Evolutionary conservation across 2,113 vertebrate species (phyloP).

Genomic region (Bucco capensis): DNA sequence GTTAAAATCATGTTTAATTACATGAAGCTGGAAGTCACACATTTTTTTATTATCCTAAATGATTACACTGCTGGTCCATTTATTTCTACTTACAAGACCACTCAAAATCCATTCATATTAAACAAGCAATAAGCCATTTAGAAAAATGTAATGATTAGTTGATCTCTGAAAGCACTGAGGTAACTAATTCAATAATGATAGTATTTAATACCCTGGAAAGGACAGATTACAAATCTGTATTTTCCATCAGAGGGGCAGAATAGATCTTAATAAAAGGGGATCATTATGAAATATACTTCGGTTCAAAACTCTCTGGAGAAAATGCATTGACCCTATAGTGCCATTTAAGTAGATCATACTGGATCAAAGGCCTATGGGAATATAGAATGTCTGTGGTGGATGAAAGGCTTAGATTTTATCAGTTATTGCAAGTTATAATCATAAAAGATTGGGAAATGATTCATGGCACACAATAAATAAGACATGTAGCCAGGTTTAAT

Average conservation of each 20-base stretch:
- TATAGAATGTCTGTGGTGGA: neutral
- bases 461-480: neutral
- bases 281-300: neutral
- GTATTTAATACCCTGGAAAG: neutral
- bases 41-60: neutral
- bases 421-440: neutral
- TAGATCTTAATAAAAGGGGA: neutral
- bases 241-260: neutral
- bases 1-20: neutral
- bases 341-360: neutral
- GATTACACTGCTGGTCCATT: neutral
- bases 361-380: neutral
- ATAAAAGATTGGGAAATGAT: neutral
- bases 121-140: neutral
- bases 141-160: neutral
- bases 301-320: neutral
- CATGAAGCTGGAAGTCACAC: neutral
- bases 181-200: neutral
- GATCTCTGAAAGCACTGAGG: neutral
- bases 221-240: neutral
- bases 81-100: neutral
- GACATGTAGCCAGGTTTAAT: neutral
- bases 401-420: constrained; percentile 17
- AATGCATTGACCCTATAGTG: neutral
- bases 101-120: neutral